phyloP scores from a whole-genome alignment of 2,113 vertebrate genomes.

The Corydoras maculifer region DNA sequence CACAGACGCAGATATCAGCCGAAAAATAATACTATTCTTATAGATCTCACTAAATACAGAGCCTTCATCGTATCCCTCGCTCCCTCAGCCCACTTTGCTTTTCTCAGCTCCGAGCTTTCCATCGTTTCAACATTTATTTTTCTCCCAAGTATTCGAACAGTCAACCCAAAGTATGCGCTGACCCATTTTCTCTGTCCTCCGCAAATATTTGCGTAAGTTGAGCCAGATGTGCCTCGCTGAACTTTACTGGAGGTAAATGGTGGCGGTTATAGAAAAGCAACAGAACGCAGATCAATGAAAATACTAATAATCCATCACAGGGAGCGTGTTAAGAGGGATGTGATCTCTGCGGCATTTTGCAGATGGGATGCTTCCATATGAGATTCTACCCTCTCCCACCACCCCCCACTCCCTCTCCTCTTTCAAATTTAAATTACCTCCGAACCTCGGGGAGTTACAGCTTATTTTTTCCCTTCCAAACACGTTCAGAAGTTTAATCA shows the following conservation, averaged over 20 bases:
- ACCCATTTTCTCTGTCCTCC: conserved; percentile 51
- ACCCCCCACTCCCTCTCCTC: no score
- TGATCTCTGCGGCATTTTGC: no score
- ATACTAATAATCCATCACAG: neutral
- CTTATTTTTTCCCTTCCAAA: neutral
- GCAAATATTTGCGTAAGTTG: conserved; percentile 49
- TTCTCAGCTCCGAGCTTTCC: conserved; percentile 30
- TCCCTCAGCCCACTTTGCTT: conserved; percentile 15
- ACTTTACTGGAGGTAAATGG: conserved; percentile 21
- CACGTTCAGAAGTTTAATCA: neutral
- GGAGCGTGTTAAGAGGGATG: neutral
- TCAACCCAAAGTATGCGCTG: conserved; percentile 26
- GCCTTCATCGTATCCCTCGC: neutral
- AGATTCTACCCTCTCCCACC: no score
- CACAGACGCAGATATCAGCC: neutral
- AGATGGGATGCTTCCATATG: no score
- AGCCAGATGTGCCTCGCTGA: conserved; percentile 37
- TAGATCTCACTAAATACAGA: neutral
- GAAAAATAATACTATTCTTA: neutral
- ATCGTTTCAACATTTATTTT: conserved; percentile 43
- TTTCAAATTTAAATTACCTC: no score
- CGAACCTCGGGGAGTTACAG: neutral
- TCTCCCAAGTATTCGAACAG: conserved; percentile 45
- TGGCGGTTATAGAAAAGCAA: neutral
- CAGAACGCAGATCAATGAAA: neutral